These are phyloP conservation scores for Miltochrista miniata DNA, from an alignment of 2,888 invertebrate species.

Conservation along the genomic window DNA sequence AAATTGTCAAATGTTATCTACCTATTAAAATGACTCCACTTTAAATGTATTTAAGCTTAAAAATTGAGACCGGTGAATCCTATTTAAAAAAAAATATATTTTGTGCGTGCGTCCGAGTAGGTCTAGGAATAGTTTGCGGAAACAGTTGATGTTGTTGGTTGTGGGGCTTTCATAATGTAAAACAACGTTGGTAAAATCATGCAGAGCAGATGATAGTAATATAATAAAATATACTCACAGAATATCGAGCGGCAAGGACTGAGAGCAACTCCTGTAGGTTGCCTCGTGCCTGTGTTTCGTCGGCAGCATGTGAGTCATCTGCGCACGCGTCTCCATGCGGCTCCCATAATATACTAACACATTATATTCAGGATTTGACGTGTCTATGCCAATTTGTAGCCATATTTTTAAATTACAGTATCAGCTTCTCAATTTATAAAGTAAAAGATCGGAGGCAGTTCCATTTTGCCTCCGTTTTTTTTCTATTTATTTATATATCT, in stretches of 20 bases:
- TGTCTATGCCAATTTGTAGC: constrained; percentile 26
- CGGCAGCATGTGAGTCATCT: constrained; percentile 69
- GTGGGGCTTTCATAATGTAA: no score
- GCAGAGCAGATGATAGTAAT: no score
- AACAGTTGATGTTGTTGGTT: no score
- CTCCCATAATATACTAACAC: constrained; percentile 58
- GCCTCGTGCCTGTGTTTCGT: constrained; percentile 70
- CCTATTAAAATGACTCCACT: no score
- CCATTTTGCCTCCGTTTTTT: constrained; percentile 37
- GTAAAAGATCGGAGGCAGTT: constrained; percentile 26
- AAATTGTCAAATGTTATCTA: no score
- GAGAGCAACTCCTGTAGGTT: constrained; percentile 77
- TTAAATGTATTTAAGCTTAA: no score
- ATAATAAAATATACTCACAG: constrained; percentile 61
- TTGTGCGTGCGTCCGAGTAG: no score
- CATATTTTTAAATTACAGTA: constrained; percentile 46
- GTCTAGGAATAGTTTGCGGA: no score
- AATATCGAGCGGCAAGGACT: constrained; percentile 79
- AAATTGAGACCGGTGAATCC: no score
- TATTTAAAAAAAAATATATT: no score
- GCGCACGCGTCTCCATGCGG: constrained; percentile 73
- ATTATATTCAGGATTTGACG: constrained; percentile 17
- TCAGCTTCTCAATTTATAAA: constrained; percentile 33
- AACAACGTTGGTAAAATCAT: no score
- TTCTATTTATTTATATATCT: constrained; percentile 32